Evolutionary conservation across 1,140 invertebrate genomes (phyloP), one percentile per base, ranked within the genome.

Genomic region (Calosoma granatense): DNA sequence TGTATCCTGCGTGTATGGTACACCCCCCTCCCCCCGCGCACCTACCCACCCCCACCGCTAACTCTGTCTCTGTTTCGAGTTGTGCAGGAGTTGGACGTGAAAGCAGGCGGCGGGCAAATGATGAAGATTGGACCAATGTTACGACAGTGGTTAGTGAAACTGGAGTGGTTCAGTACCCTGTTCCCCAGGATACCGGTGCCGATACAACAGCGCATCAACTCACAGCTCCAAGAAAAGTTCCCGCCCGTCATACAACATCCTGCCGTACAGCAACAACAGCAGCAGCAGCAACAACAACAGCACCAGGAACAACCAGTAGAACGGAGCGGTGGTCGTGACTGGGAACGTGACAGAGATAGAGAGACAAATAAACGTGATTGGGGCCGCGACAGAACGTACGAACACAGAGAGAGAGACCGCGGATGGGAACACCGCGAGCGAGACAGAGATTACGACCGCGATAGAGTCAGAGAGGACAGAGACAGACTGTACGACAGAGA

Each of bases 101-200:
- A 96, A 73, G 95, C 97, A 53, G 97, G 96, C 52, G 94, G 94
- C 55, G 97, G 96, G 20, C 91, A 95, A 72, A 74, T 82, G 1
- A 94, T 96, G 78, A 92, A 89, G 21, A 94, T 99, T 56, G 97
- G 97, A 0, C 87, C 94, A 64, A 87, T 99, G 75, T 77, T 94
- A 1, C 82, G 93, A 47, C 91, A 94, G 67, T 95, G 95, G 80
- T 78, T 99, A 15, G 89, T 92, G 21, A 98, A 98, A 72, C 74
- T 99, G 43, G 96, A 98, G 66, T 97, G 94, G 93, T 99, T 96
- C 76, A 94, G 92, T 1, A 98, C 97, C 3, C 76, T 99, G 12
- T 99, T 99, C 71, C 97, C 97, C 0, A 80, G 97, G 60, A 99
- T 99, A 73, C 97, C 97, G n/a, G 96, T 99, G 26, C 96, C 96